Evolutionary conservation across 1,140 invertebrate species (phyloP).

Genomic region (Aphelinus certus): DNA sequence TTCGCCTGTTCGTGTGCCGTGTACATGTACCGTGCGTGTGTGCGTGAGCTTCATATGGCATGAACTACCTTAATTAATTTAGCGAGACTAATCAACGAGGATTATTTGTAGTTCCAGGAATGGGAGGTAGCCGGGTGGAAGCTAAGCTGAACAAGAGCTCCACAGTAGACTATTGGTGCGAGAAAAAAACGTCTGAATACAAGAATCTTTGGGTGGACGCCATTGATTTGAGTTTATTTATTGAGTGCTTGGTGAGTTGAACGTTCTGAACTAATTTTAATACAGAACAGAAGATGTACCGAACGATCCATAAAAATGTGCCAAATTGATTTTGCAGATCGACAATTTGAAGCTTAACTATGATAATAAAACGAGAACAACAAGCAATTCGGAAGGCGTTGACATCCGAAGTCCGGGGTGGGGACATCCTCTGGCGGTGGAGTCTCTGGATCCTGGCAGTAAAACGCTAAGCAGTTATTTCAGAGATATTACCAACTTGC

Average conservation of each 20-base stretch:
- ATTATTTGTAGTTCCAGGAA: conserved; percentile 84
- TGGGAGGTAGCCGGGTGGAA: conserved; percentile 95
- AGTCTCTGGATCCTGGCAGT: conserved; percentile 91
- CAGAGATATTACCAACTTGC: conserved; percentile 80
- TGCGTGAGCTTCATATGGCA: no score
- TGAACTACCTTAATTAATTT: no score
- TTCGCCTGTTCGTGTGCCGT: no score
- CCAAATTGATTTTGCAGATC: conserved; percentile 65
- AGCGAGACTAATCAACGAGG: no score
- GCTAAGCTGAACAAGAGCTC: conserved; percentile 88
- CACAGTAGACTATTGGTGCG: conserved; percentile 87
- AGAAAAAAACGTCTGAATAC: conserved; percentile 80
- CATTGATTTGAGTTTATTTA: conserved; percentile 88
- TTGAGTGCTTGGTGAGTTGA: conserved; percentile 88
- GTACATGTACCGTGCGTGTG: no score
- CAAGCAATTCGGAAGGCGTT: conserved; percentile 88
- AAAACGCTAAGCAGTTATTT: conserved; percentile 88
- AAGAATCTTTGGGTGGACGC: conserved; percentile 96
- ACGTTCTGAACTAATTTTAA: not conserved
- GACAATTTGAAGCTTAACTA: conserved; percentile 94
- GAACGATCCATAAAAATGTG: not conserved
- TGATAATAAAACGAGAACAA: conserved; percentile 85
- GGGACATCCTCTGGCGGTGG: conserved; percentile 86
- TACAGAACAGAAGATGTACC: not conserved
- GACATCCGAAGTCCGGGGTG: conserved; percentile 88